Base-by-base conservation (phyloP, 2,797 vertebrate species). In the Odontamblyopus lacepedii region DNA sequence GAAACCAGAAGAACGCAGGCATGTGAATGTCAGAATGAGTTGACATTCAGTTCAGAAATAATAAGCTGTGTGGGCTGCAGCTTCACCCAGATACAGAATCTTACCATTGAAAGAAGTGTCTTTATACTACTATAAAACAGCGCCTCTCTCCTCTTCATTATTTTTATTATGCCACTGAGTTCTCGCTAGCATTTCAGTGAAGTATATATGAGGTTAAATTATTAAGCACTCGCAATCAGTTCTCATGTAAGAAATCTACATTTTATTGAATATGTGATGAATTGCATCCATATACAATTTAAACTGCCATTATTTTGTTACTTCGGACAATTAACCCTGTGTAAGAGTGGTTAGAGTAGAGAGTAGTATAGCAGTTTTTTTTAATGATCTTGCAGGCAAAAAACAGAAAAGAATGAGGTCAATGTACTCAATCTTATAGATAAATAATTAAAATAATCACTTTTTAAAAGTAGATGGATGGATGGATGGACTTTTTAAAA, bases 401-500 rank as follows among this genome's bases (percentile, higher is more conserved):
- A 74, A 73, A 69, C 74, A 72, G 77, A 72, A 75, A 74, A 73
- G 67, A 72, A 19, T 64, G 77, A 84, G 84, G 86, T 83, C 75
- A 83, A 51, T 63, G 74, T 79, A 81, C 76, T 86, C 82, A 86
- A 87, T 87, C 89, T 84, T 75, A 48, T 16, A 48, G 13, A 48
- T 48, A 82, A 83, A 91, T 91, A 79, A 86, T 26, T 57, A 26
- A 56, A 9, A 23, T 7, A 2, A n/a, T n/a, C 18, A 26, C 55
- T 26, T 56, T 56, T n/a, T 32, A 5, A 5, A 5, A 35, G n/a
- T n/a, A n/a, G n/a, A n/a, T n/a, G n/a, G n/a, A n/a, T n/a, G n/a
- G n/a, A n/a, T n/a, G n/a, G n/a, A n/a, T n/a, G n/a, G n/a, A n/a
- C n/a, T 55, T 55, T 55, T n/a, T 32, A 5, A 5, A 5, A 35